phyloP scores from a whole-genome alignment of 2,797 vertebrate genomes.

The Loris lydekkerianus region DNA sequence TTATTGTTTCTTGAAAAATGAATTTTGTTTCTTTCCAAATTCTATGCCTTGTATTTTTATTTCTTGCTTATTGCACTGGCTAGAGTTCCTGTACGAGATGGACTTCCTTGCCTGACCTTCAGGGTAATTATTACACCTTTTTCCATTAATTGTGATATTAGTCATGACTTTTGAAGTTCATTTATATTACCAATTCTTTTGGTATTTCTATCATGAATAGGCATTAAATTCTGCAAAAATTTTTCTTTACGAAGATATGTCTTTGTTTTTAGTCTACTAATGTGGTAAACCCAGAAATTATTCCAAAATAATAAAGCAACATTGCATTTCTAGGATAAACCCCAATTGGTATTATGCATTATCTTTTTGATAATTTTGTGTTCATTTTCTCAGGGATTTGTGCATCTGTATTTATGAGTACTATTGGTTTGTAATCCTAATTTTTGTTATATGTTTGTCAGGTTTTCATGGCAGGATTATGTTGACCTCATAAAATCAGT shows the following conservation, averaged over 20 bases:
- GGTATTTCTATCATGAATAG: background rate
- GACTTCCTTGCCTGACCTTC: background rate
- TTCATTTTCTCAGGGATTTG: background rate
- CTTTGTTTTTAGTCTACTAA: background rate
- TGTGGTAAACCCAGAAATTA: background rate
- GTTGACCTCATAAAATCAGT: background rate
- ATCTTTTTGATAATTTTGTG: background rate
- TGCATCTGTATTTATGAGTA: background rate
- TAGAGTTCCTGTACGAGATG: background rate
- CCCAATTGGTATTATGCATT: background rate
- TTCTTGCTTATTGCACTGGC: background rate
- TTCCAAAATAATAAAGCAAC: background rate
- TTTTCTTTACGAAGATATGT: background rate
- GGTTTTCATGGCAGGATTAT: background rate
- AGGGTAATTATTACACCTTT: background rate
- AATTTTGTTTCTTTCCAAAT: background rate
- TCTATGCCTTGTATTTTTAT: background rate
- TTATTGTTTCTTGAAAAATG: background rate
- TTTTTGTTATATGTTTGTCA: background rate
- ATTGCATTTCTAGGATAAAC: background rate
- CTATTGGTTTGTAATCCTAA: background rate
- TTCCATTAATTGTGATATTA: background rate
- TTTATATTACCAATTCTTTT: background rate
- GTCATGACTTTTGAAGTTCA: background rate
- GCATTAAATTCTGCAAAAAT: background rate